Base-by-base conservation (phyloP, 2,113 vertebrate species). In the Salvator merianae region DNA sequence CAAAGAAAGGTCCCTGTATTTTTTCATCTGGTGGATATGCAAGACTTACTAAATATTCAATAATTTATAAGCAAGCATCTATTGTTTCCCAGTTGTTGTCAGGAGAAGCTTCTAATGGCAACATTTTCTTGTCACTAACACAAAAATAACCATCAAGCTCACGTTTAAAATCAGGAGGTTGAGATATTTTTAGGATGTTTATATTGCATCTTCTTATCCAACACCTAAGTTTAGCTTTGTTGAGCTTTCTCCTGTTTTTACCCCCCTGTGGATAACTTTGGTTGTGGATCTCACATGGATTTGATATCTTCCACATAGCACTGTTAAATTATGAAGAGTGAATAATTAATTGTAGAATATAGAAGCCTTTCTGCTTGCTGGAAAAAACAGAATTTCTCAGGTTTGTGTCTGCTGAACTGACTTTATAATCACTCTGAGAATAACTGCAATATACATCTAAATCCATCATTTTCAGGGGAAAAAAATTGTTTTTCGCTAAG, bases 111-210 rank as follows among this genome's bases (percentile, higher is more conserved):
- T 75, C 28, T 86, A 86, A 38, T 40, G 74, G 82, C 82, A 89
- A 89, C n/a, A 0, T 72, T 87, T 75, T 90, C 81, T 79, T 90
- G 73, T 77, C 82, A 72, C 77, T 68, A 24, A 84, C 86, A 74
- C 72, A 77, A 87, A 86, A 91, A 86, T 68, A 81, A 91, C 87
- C 0, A 7, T 26, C 77, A 79, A 86, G 34, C 79, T 85, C 63
- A 85, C 83, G 53, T 62, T 73, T 86, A 34, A 88, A 90, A 89
- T 47, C 75, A 85, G 85, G 34, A 62, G 77, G 32, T 43, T 62
- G 13, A 74, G 81, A 26, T 90, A 89, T 90, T 91, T 90, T 91
- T 87, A 92, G 85, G 28, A 77, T n/a, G 85, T 83, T 88, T 91
- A 87, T 13, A 79, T 91, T 88, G 66, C 77, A 87, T 86, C 85